Evolutionary conservation across 2,797 vertebrate genomes (phyloP).

Genomic region (Schizothorax lantsangensis): DNA sequence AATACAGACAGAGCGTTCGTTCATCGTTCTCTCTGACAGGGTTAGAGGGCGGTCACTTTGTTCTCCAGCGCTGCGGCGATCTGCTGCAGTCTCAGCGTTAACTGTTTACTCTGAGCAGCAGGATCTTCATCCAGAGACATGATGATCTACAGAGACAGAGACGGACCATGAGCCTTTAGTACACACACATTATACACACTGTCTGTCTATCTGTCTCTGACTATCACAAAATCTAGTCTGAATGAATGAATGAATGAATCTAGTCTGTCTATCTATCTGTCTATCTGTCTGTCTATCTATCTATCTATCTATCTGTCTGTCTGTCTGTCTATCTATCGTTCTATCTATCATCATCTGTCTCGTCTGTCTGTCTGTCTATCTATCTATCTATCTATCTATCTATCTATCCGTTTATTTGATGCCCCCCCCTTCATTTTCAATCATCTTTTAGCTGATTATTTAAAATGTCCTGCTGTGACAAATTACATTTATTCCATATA

Average conservation of each 20-base stretch:
- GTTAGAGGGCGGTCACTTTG: constrained; percentile 98
- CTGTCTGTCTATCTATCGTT: neutral
- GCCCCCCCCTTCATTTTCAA: neutral
- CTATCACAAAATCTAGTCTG: no score
- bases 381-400: rapidly evolving
- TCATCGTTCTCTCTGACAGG: constrained; percentile 63
- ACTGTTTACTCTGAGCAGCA: constrained; percentile 96
- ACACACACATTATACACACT: neutral
- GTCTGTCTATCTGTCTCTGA: neutral
- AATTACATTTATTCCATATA: neutral
- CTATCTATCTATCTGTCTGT: rapidly evolving
- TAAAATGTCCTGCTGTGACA: constrained; percentile 24
- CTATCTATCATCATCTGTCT: neutral
- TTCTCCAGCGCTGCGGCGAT: constrained; percentile 95
- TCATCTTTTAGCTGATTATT: constrained; percentile 17
- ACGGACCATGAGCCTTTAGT: neutral
- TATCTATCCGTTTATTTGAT: neutral
- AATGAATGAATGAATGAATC: no score
- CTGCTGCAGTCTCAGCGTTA: constrained; percentile 96
- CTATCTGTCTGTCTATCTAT: rapidly evolving
- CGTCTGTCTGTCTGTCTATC: rapidly evolving
- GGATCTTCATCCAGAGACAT: constrained; percentile 94
- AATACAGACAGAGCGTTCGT: constrained; percentile 75
- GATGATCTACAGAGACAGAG: constrained; percentile 83
- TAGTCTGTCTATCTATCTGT: rapidly evolving